These are phyloP conservation scores for Sarcophaga subvicina DNA, from an alignment of 2,888 invertebrate genomes.

Conservation along the genomic window DNA sequence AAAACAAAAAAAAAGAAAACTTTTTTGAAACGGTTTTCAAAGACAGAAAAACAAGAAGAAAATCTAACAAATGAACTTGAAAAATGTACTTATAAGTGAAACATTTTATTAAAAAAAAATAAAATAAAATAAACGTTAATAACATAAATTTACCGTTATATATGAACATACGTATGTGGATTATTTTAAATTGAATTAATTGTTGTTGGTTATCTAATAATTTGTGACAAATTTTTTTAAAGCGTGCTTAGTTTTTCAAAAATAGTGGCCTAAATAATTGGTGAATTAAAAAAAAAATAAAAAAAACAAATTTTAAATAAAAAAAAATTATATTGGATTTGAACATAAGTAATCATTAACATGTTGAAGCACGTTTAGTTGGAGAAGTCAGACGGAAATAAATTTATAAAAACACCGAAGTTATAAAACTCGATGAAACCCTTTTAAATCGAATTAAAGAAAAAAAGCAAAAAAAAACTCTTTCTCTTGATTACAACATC, in stretches of 20 bases:
- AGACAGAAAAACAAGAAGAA: slow-evolving; percentile 56
- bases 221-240: slow-evolving; percentile 38
- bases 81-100: background rate
- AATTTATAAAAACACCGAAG: too few relatives aligned
- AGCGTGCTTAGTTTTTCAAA: slow-evolving; percentile 29
- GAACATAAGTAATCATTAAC: slow-evolving; percentile 52
- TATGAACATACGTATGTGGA: background rate
- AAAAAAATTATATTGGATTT: background rate
- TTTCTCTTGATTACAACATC: slow-evolving; percentile 45
- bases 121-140: background rate
- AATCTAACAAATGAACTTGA: slow-evolving; percentile 70
- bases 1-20: slow-evolving; percentile 48
- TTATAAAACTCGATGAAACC: background rate
- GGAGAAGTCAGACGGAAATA: slow-evolving; percentile 45
- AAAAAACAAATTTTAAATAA: background rate
- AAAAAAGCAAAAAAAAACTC: slow-evolving; percentile 21
- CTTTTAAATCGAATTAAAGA: slow-evolving; percentile 42
- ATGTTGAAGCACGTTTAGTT: slow-evolving; percentile 72
- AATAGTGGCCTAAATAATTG: slow-evolving; percentile 56
- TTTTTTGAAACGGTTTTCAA: slow-evolving; percentile 33
- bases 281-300: background rate
- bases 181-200: slow-evolving; percentile 33
- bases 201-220: slow-evolving; percentile 57
- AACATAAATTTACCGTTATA: slow-evolving; percentile 4
- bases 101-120: background rate